Conservation (phyloP, 1,140 invertebrate genomes). For the Odontomachus brunneus region DNA sequence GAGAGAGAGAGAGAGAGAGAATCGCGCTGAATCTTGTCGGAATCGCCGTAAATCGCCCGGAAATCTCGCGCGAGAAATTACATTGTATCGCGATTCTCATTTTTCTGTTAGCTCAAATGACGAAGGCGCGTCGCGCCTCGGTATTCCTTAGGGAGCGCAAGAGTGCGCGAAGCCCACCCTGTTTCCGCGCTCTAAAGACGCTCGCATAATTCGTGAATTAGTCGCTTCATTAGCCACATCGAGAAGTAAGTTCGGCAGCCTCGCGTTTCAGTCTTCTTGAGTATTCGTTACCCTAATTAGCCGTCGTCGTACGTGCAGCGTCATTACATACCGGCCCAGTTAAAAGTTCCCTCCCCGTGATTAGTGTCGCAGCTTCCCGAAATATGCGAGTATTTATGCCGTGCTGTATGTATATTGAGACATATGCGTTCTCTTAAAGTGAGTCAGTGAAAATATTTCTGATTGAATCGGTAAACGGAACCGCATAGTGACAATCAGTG, state of each 20-base stretch:
- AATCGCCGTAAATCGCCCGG: conserved; percentile 7
- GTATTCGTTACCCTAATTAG: conserved; percentile 34
- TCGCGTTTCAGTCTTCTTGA: not conserved
- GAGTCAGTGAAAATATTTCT: no score
- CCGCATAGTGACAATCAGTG: no score
- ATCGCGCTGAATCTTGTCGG: conserved; percentile 28
- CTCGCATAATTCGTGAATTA: conserved; percentile 15
- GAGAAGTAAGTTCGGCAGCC: not conserved
- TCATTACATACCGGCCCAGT: not conserved
- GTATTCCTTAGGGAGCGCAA: not conserved
- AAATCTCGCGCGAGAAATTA: conserved; percentile 18
- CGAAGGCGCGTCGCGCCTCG: not conserved
- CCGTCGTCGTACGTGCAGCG: not conserved
- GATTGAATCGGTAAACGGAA: no score
- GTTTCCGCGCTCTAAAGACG: not conserved
- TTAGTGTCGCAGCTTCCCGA: not conserved
- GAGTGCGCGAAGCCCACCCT: not conserved
- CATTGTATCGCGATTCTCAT: not conserved
- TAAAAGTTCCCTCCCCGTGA: not conserved
- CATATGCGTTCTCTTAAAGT: no score
- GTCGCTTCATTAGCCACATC: not conserved
- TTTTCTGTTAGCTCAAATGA: not conserved
- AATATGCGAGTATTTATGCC: no score
- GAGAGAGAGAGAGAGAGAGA: not conserved
- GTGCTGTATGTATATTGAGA: no score